Percentiles rank a stretch among this genome's conserved stretches.
Conservation (phyloP, 2,113 vertebrate genomes). For the Myodes glareolus region DNA sequence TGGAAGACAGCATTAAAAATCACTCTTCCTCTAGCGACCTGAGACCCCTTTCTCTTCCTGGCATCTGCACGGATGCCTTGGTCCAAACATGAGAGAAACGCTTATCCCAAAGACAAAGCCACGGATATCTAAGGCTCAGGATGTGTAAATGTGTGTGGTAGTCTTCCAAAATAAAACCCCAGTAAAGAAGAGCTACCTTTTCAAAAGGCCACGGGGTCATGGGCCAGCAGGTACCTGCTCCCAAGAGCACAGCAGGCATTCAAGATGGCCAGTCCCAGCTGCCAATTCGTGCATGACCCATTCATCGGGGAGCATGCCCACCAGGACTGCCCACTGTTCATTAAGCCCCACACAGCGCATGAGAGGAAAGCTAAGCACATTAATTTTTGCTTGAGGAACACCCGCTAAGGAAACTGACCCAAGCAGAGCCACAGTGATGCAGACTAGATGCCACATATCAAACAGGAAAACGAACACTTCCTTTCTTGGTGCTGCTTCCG, state of each 20-base stretch:
- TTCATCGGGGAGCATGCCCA: no score
- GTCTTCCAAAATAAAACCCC: neutral
- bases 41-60: neutral
- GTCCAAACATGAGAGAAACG: neutral
- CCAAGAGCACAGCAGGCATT: neutral
- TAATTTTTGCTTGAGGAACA: neutral
- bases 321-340: neutral
- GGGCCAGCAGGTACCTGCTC: neutral
- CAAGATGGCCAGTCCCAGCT: neutral
- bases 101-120: neutral
- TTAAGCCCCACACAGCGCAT: neutral
- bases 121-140: neutral
- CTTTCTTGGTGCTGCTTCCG: neutral
- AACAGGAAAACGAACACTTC: neutral
- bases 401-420: neutral
- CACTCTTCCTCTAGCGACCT: neutral
- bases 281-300: fast-evolving
- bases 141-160: neutral
- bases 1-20: neutral
- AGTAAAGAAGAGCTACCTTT: neutral
- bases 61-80: neutral
- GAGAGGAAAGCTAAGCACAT: neutral
- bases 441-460: neutral
- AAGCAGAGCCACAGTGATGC: neutral
- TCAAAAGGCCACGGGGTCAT: neutral